Base-by-base conservation (phyloP, 2,113 vertebrate species). In the Chloebia gouldiae region DNA sequence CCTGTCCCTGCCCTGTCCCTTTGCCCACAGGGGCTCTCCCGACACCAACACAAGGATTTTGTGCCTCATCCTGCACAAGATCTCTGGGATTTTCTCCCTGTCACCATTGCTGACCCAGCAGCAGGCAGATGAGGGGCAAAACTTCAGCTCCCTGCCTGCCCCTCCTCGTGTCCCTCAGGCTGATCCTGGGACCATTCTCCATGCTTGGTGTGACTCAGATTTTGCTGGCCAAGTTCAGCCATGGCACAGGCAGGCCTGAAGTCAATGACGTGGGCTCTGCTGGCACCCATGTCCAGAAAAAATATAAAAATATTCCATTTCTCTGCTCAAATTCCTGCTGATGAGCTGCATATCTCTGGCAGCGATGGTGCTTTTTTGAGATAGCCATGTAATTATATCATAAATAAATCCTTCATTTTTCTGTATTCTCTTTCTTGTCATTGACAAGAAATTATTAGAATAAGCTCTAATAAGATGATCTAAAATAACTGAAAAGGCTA, bases 401-500 rank as follows among this genome's bases (percentile, higher is more conserved):
- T 20, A 91, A 91, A 91, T 79, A 92, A 88, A 57, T 42, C 25
- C 57, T 91, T 87, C 61, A 45, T 85, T 81, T 91, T 68, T 75
- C 89, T 76, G 15, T 24, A 77, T 86, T 85, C 50, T 79, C 39
- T 75, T 72, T 51, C 57, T 75, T 79, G 71, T 65, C 79, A 54
- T 63, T 90, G 54, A 54, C 66, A 77, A 94, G 57, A 85, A 89
- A 85, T 80, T 88, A 93, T 95, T 80, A 80, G 75, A 59, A 91
- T 47, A 37, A 66, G 60, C 39, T 81, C 73, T 85, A 95, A 92
- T 79, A 83, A 83, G 76, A 81, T 73, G 68, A 54, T 45, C 68
- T 70, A 86, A 93, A 96, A 90, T 86, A 95, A 79, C 81, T 35
- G 70, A 80, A 92, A 93, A 77, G n/a, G 71, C 73, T 71, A 69